Conservation (phyloP, 2,113 vertebrate genomes). For the Sisor rabdophorus region DNA sequence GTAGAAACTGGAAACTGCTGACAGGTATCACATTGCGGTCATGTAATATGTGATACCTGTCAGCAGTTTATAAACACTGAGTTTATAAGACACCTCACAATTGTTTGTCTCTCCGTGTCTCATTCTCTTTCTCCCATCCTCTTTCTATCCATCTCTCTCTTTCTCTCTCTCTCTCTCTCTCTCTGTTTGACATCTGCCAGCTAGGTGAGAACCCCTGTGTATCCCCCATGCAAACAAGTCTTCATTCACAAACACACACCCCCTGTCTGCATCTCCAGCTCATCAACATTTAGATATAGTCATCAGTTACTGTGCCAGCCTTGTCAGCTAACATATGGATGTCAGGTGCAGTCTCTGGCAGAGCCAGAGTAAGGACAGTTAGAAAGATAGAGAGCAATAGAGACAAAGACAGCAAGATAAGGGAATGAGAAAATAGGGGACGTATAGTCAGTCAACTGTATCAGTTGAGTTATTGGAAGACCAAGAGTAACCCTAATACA, state of each 20-base stretch:
- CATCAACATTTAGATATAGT: constrained; percentile 98
- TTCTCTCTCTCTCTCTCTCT: constrained; percentile 61
- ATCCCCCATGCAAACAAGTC: constrained; percentile 48
- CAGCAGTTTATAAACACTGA: too few species aligned
- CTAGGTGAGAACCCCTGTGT: constrained; percentile 58
- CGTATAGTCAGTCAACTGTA: constrained; percentile 42
- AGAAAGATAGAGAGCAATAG: constrained; percentile 30
- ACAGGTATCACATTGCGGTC: constrained; percentile 69
- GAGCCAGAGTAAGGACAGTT: constrained; percentile 37
- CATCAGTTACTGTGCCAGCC: constrained; percentile 88
- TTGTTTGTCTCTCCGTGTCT: constrained; percentile 2
- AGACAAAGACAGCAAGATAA: constrained; percentile 30
- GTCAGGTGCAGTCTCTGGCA: constrained; percentile 33
- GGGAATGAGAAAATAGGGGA: neutral
- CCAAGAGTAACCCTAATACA: constrained; percentile 61
- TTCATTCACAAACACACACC: constrained; percentile 45
- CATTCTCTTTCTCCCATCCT: neutral
- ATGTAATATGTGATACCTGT: too few species aligned
- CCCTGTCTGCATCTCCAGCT: constrained; percentile 79
- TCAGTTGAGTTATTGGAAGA: constrained; percentile 51
- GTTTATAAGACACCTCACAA: constrained; percentile 63
- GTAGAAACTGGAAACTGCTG: constrained; percentile 56
- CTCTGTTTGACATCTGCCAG: constrained; percentile 92
- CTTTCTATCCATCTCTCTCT: constrained; percentile 15
- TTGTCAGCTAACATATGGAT: constrained; percentile 86